phyloP scores from a whole-genome alignment of 2,888 invertebrate species.

The Pristionchus entomophagus region DNA sequence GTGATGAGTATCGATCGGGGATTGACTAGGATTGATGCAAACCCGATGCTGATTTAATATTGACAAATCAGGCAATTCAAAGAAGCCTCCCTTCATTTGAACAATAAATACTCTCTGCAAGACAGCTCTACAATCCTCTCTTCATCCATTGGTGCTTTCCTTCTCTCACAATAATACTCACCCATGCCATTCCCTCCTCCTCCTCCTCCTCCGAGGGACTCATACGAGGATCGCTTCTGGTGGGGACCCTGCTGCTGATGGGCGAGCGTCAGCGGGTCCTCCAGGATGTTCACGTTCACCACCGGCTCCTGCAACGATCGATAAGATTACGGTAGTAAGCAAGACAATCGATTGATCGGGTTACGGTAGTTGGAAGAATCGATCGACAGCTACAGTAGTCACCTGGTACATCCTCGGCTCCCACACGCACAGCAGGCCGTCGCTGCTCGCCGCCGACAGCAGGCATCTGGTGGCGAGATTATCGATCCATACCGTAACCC shows the following conservation, averaged over 20 bases:
- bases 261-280: neutral
- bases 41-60: no score
- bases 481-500: no score
- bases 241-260: neutral
- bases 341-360: neutral
- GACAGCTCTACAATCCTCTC: no score
- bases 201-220: neutral
- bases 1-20: neutral
- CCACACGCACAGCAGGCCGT: constrained; percentile 84
- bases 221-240: neutral
- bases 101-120: no score
- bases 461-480: constrained; percentile 30
- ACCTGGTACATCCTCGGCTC: constrained; percentile 78
- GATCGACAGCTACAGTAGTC: neutral
- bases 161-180: no score
- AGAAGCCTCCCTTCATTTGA: no score
- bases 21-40: no score
- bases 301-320: constrained; percentile 56
- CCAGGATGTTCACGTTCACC: constrained; percentile 56
- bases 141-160: no score
- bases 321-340: neutral
- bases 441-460: constrained; percentile 79
- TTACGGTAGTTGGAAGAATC: neutral
- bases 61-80: no score
- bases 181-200: no score